Percentiles rank a stretch among this genome's conserved stretches.
phyloP scores from a whole-genome alignment of 64 coral and sea anemone species.

The Stichodactyla mertensii region DNA sequence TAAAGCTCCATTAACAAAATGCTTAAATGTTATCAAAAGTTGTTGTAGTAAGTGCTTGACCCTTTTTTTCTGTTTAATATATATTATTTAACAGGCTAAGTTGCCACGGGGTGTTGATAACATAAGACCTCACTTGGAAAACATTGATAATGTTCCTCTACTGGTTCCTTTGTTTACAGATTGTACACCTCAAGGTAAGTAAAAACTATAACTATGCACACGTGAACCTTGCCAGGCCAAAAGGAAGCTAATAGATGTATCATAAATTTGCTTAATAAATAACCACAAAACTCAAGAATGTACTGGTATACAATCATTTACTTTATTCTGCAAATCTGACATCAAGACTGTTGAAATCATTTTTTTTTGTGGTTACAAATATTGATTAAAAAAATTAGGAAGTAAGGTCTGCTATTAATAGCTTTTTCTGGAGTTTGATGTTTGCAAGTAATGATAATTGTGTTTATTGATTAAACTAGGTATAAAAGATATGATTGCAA shows the following conservation, averaged over 20 bases:
- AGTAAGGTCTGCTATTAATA: too few species aligned
- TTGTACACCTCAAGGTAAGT: slow-evolving; percentile 68
- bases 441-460: not conserved
- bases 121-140: slow-evolving; percentile 87
- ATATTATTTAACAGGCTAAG: slow-evolving; percentile 53
- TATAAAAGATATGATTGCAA: slow-evolving; percentile 88
- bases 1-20: not conserved
- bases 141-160: slow-evolving; percentile 91
- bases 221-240: too few species aligned
- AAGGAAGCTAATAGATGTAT: too few species aligned
- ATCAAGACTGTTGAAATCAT: too few species aligned
- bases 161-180: slow-evolving; percentile 95
- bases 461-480: slow-evolving; percentile 49
- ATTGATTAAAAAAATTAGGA: too few species aligned
- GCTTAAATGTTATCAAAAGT: not conserved
- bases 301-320: too few species aligned
- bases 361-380: too few species aligned
- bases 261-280: too few species aligned
- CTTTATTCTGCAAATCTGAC: too few species aligned
- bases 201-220: not conserved
- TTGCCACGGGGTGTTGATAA: slow-evolving; percentile 88
- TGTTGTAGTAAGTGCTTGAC: not conserved
- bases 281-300: too few species aligned
- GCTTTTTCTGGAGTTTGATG: too few species aligned
- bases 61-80: not conserved